A percentile compares a stretch with the other conserved stretches of the same genome.
phyloP scores from a whole-genome alignment of 2,113 vertebrate genomes.

The Herpailurus yagouaroundi region DNA sequence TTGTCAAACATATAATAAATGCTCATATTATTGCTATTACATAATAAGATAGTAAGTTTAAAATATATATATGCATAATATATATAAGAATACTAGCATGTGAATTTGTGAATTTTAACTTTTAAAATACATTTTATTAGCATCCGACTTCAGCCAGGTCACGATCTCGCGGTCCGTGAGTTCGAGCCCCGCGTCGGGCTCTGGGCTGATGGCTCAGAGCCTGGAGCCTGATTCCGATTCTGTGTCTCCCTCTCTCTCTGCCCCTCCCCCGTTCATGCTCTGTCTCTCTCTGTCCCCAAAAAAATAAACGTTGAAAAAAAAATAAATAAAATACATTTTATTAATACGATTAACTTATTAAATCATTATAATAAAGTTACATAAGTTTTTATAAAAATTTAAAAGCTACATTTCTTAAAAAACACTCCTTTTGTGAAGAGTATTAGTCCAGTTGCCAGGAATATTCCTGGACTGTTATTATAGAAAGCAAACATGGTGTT shows the following conservation, averaged over 20 bases:
- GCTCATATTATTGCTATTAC: neutral
- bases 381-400: neutral
- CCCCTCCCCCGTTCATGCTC: no score
- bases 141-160: no score
- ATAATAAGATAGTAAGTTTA: neutral
- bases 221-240: no score
- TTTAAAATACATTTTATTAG: neutral
- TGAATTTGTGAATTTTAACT: neutral
- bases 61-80: neutral
- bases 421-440: neutral
- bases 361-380: neutral
- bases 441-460: neutral
- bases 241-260: no score
- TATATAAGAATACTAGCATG: neutral
- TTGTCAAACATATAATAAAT: neutral
- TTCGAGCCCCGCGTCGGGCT: no score
- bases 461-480: neutral
- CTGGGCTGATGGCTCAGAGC: no score
- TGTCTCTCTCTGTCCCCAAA: no score
- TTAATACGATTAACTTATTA: neutral
- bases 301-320: no score
- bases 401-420: neutral
- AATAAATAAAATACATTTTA: neutral
- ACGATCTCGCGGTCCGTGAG: no score
- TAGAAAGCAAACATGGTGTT: neutral